Percentiles rank a stretch among this genome's conserved stretches.
phyloP scores from a whole-genome alignment of 2,797 vertebrate genomes.

The Notoglanidium macrostoma region DNA sequence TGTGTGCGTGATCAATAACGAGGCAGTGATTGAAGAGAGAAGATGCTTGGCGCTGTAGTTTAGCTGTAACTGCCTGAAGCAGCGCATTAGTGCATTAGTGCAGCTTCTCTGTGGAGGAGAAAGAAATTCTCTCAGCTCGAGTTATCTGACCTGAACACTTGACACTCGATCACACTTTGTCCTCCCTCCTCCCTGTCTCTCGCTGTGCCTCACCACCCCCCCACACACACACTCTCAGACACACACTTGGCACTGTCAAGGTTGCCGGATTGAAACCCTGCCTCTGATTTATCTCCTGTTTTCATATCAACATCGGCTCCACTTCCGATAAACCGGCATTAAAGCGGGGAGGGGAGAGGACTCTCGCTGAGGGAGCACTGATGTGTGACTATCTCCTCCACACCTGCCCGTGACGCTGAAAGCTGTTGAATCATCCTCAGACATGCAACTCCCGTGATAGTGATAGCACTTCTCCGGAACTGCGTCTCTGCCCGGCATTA shows the following conservation, averaged over 20 bases:
- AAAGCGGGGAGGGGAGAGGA: slow-evolving; percentile 51
- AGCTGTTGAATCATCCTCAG: slow-evolving; percentile 26
- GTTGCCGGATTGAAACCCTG: slow-evolving; percentile 69
- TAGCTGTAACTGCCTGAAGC: not conserved
- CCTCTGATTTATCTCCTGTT: slow-evolving; percentile 73
- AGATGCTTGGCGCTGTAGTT: slow-evolving; percentile 2
- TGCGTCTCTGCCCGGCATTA: slow-evolving; percentile 49
- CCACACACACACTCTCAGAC: slow-evolving; percentile 50
- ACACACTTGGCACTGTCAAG: slow-evolving; percentile 73
- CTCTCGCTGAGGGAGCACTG: slow-evolving; percentile 58
- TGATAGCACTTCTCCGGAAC: slow-evolving; percentile 36
- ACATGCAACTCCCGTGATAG: slow-evolving; percentile 13
- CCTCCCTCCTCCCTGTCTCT: slow-evolving; percentile 52
- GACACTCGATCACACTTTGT: slow-evolving; percentile 40
- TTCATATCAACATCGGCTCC: slow-evolving; percentile 66
- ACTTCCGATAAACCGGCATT: slow-evolving; percentile 58
- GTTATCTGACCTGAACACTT: slow-evolving; percentile 43
- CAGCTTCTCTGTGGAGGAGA: slow-evolving; percentile 3
- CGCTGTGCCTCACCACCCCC: slow-evolving; percentile 53
- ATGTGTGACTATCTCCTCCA: slow-evolving; percentile 58
- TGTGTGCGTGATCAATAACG: not conserved
- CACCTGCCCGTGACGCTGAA: slow-evolving; percentile 43
- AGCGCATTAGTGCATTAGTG: slow-evolving; percentile 7
- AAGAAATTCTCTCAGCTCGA: slow-evolving; percentile 26
- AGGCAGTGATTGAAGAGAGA: not conserved